phyloP scores from a whole-genome alignment of 2,797 vertebrate species.

The Diceros bicornis region DNA sequence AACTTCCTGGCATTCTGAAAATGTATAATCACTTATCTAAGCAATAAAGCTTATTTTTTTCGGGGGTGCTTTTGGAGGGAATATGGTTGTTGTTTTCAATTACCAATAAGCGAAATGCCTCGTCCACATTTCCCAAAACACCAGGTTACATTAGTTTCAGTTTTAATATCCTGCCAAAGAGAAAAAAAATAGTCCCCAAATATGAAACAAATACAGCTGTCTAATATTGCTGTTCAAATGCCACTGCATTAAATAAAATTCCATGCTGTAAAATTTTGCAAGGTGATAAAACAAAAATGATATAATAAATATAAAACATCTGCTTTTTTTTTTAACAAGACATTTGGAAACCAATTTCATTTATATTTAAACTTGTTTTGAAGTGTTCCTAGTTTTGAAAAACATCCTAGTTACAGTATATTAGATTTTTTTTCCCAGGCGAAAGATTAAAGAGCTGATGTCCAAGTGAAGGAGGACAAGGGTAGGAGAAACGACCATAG shows the following conservation, averaged over 20 bases:
- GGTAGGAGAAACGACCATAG: constrained; percentile 56
- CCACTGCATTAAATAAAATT: constrained; percentile 90
- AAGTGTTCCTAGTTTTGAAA: constrained; percentile 88
- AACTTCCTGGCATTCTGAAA: constrained; percentile 83
- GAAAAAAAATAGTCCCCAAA: constrained; percentile 80
- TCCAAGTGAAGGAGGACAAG: constrained; percentile 78
- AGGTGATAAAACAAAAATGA: constrained; percentile 91
- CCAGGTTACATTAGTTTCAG: constrained; percentile 88
- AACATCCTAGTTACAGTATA: constrained; percentile 87
- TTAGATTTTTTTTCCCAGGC: constrained; percentile 81
- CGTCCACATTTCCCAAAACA: constrained; percentile 86
- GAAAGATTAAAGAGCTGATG: constrained; percentile 88
- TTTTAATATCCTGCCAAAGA: constrained; percentile 89
- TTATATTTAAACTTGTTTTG: constrained; percentile 91
- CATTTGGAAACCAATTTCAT: constrained; percentile 89
- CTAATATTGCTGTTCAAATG: constrained; percentile 89
- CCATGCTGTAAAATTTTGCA: constrained; percentile 89
- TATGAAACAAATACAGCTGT: constrained; percentile 89
- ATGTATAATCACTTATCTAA: constrained; percentile 82
- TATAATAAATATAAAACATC: constrained; percentile 91
- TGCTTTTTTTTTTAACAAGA: constrained; percentile 89
- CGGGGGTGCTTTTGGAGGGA: constrained; percentile 62
- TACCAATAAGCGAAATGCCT: constrained; percentile 87
- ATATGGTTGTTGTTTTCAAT: constrained; percentile 79
- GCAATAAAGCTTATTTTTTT: constrained; percentile 64